Conservation (phyloP, 2,797 vertebrate species). For the Notolabrus celidotus region DNA sequence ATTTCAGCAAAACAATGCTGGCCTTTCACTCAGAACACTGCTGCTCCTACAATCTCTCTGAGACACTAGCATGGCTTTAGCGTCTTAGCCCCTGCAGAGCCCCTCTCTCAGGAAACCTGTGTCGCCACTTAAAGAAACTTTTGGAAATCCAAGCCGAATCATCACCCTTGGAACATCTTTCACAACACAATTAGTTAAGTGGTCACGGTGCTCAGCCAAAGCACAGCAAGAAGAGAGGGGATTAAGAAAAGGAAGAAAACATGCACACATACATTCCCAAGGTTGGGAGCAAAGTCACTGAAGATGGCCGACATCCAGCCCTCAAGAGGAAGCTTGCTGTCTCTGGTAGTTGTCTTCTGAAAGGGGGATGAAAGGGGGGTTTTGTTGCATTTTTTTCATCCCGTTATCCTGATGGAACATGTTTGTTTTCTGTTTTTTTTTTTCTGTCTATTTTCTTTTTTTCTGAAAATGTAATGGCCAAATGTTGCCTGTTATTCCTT, state of each 20-base stretch:
- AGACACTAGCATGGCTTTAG: background rate
- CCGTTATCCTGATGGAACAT: constrained; percentile 18
- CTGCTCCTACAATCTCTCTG: background rate
- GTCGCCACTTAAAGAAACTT: constrained; percentile 46
- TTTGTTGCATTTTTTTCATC: constrained; percentile 11
- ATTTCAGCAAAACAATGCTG: background rate
- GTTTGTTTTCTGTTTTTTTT: constrained; percentile 21
- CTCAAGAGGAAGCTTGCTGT: constrained; percentile 47
- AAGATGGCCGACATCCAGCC: constrained; percentile 57
- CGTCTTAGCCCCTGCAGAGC: background rate
- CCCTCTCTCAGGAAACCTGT: constrained; percentile 25
- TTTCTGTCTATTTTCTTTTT: constrained; percentile 1
- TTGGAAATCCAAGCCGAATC: constrained; percentile 44
- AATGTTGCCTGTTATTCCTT: constrained; percentile 29
- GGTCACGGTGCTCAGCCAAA: constrained; percentile 59
- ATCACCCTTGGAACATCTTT: constrained; percentile 69
- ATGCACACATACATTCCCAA: constrained; percentile 61
- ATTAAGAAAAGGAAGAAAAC: constrained; percentile 61
- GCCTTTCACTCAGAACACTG: background rate
- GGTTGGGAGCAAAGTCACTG: constrained; percentile 61
- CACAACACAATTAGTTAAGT: constrained; percentile 74
- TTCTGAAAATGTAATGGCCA: background rate
- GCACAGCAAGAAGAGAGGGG: constrained; percentile 52
- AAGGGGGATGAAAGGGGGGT: constrained; percentile 13
- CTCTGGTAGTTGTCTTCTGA: constrained; percentile 41